These are phyloP conservation scores for Lithophane socia DNA, from an alignment of 2,888 invertebrate species.

Conservation along the genomic window DNA sequence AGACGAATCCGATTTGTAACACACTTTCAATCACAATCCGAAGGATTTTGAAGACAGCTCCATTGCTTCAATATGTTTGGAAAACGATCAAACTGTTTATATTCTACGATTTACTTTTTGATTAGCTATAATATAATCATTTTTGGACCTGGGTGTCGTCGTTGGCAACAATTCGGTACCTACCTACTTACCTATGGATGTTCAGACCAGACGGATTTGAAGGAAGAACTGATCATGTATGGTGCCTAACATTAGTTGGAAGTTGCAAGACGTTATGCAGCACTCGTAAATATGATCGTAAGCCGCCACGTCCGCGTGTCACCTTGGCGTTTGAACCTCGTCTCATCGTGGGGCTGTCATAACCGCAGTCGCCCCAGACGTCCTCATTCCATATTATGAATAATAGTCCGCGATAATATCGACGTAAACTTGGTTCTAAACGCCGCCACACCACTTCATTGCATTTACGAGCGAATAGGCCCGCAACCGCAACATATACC, in stretches of 20 bases:
- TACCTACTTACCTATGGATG: not conserved
- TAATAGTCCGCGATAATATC: constrained; percentile 75
- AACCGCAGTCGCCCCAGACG: constrained; percentile 73
- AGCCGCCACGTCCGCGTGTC: constrained; percentile 30
- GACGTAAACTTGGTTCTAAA: constrained; percentile 66
- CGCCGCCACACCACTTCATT: constrained; percentile 67
- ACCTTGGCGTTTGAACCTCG: constrained; percentile 53
- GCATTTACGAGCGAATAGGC: constrained; percentile 73
- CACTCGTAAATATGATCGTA: not conserved
- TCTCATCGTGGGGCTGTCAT: constrained; percentile 55
- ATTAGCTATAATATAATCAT: not conserved
- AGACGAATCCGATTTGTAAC: not conserved
- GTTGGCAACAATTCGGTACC: not conserved
- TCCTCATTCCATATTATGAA: constrained; percentile 79
- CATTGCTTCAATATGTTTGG: not conserved
- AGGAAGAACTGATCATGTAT: not conserved
- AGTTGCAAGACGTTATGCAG: not conserved
- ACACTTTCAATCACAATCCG: too few relatives aligned
- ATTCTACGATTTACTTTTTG: not conserved
- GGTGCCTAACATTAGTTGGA: not conserved
- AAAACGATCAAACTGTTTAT: not conserved
- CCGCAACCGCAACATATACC: constrained; percentile 67
- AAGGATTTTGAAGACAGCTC: not conserved
- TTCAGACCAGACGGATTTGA: not conserved
- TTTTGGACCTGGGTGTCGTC: not conserved